phyloP scores from a whole-genome alignment of 2,113 vertebrate genomes.

The Heterotis niloticus region DNA sequence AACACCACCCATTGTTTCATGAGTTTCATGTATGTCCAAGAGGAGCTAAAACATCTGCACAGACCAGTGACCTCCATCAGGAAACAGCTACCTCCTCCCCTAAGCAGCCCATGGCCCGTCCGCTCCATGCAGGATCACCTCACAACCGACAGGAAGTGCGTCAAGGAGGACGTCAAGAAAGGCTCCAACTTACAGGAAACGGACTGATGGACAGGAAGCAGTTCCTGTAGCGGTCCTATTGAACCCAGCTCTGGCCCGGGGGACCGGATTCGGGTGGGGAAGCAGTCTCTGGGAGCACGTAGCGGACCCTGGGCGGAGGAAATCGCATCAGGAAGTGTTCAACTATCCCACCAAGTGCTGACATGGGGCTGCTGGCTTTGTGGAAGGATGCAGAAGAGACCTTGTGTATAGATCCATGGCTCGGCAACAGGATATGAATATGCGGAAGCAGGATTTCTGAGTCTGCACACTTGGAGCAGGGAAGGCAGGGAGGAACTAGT shows the following conservation, averaged over 20 bases:
- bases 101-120: background rate
- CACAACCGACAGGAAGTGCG: conserved; percentile 20
- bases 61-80: background rate
- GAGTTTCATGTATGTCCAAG: background rate
- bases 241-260: background rate
- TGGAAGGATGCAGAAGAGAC: background rate
- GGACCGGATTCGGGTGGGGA: background rate
- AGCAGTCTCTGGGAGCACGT: background rate
- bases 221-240: background rate
- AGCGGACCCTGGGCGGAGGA: background rate
- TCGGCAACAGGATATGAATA: background rate
- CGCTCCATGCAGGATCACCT: background rate
- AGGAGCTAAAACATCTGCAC: conserved; percentile 1
- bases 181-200: conserved; percentile 12
- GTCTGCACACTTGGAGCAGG: background rate
- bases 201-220: background rate
- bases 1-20: conserved; percentile 4
- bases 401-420: background rate
- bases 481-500: background rate
- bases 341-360: background rate
- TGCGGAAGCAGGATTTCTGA: background rate
- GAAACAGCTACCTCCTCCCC: background rate
- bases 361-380: background rate
- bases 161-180: conserved; percentile 22
- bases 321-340: background rate